Conservation (phyloP, 2,113 vertebrate genomes). For the human (Homo sapiens) region GRCh38 chr4:102885501-102886000, state of each 20-base stretch:
- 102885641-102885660: not conserved
- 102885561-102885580: not conserved
- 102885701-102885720: not conserved
- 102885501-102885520: not conserved
- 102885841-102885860: not conserved
- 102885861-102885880: not conserved
- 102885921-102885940: not conserved
- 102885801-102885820: conserved; percentile 4
- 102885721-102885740: not conserved
- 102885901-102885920: not conserved
- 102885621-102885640: not conserved
- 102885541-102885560: not conserved
- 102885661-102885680: not conserved
- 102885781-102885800: not conserved
- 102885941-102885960: not conserved
- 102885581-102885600: not conserved
- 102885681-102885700: not conserved
- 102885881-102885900: not conserved
- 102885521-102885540: not conserved
- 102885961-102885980: not conserved
- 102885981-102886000: conserved; percentile 26
- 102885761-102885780: not conserved
- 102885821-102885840: not conserved
- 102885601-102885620: conserved; percentile 6
- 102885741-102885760: not conserved